Base-by-base conservation (phyloP, 2,888 invertebrate species). In the Smittia aterrima region DNA sequence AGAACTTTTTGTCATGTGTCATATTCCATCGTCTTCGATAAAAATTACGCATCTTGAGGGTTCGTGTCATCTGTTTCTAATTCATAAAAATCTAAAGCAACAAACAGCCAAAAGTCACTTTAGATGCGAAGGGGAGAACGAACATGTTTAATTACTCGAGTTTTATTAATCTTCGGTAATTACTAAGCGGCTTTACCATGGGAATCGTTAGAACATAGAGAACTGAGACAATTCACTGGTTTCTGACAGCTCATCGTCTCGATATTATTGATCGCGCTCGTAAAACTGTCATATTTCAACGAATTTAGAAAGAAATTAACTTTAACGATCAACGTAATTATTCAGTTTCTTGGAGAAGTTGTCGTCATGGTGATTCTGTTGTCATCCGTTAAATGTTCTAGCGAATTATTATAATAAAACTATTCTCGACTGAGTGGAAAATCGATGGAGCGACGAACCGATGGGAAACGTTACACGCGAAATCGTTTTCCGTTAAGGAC, bases 71-170 rank as follows among this genome's bases (percentile, higher is more conserved):
- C 38, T 72, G 58, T 38, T 72, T 58, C 25, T 58, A 54, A 54
- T 54, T 27, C 20, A 6, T 32, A 13, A 16, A 20, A 27, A 18
- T 25, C 70, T 41, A 54, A 71, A 71, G 22, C 27, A 71, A 71
- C 71, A 58, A 58, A 71, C 71, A 71, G 20, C 38, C 58, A 22
- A 58, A 47, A n/a, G 38, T 47, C 47, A 11, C 47, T 47, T n/a
- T 16, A 6, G 47, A 47, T 2, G 47, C 3, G 27, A 4, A 64
- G 27, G 58, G 11, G 24, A 18, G 18, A 18, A 25, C 4, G 13
- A 64, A 64, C 64, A 66, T 66, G 66, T 53, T 70, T 70, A 70
- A 70, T 67, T 47, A 38, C 53, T 38, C 58, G 11, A 40, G 22
- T 38, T 58, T 72, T 72, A 32, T 18, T 58, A 22, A 58, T 32